phyloP scores from a whole-genome alignment of 1,140 invertebrate genomes.

The Aphidius gifuensis region DNA sequence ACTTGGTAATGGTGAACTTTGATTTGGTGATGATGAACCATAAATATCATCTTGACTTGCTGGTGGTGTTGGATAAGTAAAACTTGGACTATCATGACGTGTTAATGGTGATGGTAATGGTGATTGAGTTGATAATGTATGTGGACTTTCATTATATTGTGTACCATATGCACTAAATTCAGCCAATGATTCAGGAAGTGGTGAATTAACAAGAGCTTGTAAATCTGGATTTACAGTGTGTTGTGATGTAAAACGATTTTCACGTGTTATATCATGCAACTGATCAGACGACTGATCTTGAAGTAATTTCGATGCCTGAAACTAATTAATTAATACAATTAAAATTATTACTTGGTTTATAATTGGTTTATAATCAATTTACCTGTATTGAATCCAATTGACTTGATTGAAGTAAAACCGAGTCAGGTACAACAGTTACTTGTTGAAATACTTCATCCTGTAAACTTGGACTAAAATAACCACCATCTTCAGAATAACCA shows the following conservation, averaged over 20 bases:
- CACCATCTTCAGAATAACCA: slow-evolving; percentile 65
- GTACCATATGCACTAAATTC: slow-evolving; percentile 73
- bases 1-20: slow-evolving; percentile 65
- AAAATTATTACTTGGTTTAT: not conserved
- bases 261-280: slow-evolving; percentile 66
- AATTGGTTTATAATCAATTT: not conserved
- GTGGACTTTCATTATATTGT: slow-evolving; percentile 55
- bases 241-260: slow-evolving; percentile 60
- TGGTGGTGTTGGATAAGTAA: slow-evolving; percentile 79
- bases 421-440: slow-evolving; percentile 62
- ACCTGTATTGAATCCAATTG: slow-evolving; percentile 63
- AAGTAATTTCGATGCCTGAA: slow-evolving; percentile 58
- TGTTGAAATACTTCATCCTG: slow-evolving; percentile 77
- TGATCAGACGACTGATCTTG: slow-evolving; percentile 64
- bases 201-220: slow-evolving; percentile 71
- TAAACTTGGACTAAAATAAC: slow-evolving; percentile 69
- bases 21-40: slow-evolving; percentile 54
- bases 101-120: slow-evolving; percentile 68
- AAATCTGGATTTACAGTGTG: slow-evolving; percentile 69
- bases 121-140: slow-evolving; percentile 55
- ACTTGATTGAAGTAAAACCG: slow-evolving; percentile 66
- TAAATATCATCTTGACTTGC: slow-evolving; percentile 74
- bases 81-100: slow-evolving; percentile 62
- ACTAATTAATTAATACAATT: slow-evolving; percentile 34
- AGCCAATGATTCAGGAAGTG: slow-evolving; percentile 72